These are phyloP conservation scores for Drosophila gunungcola DNA, from an alignment of 1,140 invertebrate species.

Conservation along the genomic window DNA sequence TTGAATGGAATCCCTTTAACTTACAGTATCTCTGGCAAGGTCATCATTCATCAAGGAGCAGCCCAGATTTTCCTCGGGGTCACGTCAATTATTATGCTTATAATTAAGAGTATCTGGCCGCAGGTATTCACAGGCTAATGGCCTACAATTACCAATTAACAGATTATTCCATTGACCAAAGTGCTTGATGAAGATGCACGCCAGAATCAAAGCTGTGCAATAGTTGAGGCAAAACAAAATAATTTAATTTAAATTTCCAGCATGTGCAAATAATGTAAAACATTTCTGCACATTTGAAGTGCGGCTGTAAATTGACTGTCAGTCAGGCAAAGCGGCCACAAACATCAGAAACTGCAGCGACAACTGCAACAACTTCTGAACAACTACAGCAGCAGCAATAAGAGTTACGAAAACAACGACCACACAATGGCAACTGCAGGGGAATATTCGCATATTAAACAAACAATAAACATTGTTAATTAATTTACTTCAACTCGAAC, in stretches of 20 bases:
- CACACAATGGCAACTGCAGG: constrained; percentile 29
- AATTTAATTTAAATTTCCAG: constrained; percentile 61
- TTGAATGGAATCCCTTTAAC: not conserved
- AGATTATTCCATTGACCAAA: constrained; percentile 48
- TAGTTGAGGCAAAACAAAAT: constrained; percentile 22
- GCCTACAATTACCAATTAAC: constrained; percentile 72
- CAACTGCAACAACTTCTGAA: constrained; percentile 17
- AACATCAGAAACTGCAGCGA: constrained; percentile 21
- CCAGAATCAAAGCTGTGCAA: not conserved
- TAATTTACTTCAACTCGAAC: constrained; percentile 61
- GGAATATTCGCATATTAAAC: constrained; percentile 43
- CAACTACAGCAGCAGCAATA: constrained; percentile 10
- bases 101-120: constrained; percentile 45
- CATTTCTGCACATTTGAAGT: constrained; percentile 43
- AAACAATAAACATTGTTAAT: constrained; percentile 66
- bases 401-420: constrained; percentile 26
- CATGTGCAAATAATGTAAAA: constrained; percentile 63
- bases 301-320: constrained; percentile 52
- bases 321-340: constrained; percentile 36
- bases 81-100: constrained; percentile 43
- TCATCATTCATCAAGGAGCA: constrained; percentile 7
- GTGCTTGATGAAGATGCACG: constrained; percentile 1
- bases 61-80: constrained; percentile 17
- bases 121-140: constrained; percentile 47
- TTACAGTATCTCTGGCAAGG: constrained; percentile 3